phyloP scores from a whole-genome alignment of 2,888 invertebrate genomes.

The Leptopilina myrica region DNA sequence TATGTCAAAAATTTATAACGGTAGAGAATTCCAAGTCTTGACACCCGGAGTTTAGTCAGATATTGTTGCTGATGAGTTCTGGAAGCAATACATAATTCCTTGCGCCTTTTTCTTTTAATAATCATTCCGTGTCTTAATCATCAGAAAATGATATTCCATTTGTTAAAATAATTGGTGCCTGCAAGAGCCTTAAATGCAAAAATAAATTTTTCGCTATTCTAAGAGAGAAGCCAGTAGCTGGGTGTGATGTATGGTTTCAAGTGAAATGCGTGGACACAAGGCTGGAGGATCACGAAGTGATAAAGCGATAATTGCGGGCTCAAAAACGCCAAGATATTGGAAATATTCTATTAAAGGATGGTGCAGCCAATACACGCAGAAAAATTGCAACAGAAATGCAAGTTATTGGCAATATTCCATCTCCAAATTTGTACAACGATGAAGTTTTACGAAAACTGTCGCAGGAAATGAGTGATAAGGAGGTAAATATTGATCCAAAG shows the following conservation, averaged over 20 bases:
- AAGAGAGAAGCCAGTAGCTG: neutral
- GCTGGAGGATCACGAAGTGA: neutral
- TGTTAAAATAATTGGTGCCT: neutral
- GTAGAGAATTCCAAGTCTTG: neutral
- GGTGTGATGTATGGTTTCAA: neutral
- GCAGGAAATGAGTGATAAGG: neutral
- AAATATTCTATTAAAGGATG: neutral
- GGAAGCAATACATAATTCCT: neutral
- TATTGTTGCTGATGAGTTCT: neutral
- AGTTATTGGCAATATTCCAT: neutral
- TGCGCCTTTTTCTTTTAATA: conserved; percentile 9
- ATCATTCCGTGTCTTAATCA: neutral
- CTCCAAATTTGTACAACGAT: neutral
- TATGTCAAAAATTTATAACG: neutral
- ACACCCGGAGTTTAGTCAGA: neutral
- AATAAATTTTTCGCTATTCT: neutral
- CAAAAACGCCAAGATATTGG: conserved; percentile 5
- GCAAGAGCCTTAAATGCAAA: neutral
- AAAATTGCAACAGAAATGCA: neutral
- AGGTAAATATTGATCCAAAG: neutral
- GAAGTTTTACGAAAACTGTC: neutral
- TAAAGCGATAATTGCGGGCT: neutral
- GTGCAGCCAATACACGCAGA: neutral
- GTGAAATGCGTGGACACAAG: neutral
- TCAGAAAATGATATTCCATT: neutral